These are phyloP conservation scores for Subanguina moxae DNA, from an alignment of 1,140 invertebrate genomes.

Conservation along the genomic window DNA sequence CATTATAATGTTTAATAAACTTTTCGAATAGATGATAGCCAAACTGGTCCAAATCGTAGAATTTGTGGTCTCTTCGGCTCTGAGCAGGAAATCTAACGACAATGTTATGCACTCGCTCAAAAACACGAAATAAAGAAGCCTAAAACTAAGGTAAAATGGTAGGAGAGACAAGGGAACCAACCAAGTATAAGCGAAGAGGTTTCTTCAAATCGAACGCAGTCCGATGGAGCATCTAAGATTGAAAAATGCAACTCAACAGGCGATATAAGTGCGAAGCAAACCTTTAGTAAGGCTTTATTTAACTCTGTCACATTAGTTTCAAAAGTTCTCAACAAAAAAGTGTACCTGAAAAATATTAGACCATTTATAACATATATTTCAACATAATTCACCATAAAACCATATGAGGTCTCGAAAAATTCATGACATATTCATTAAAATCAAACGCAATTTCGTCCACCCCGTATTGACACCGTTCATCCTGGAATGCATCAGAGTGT, in stretches of 20 bases:
- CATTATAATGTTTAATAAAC: conserved; percentile 34
- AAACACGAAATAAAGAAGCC: conserved; percentile 37
- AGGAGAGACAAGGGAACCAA: no score
- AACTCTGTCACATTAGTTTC: conserved; percentile 27
- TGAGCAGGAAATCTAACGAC: conserved; percentile 17
- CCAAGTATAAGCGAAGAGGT: conserved; percentile 31
- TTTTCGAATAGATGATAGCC: conserved; percentile 39
- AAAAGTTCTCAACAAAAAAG: conserved; percentile 33
- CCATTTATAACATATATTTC: neutral
- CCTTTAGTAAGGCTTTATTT: conserved; percentile 37
- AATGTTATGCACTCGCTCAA: conserved; percentile 17
- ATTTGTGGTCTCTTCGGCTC: conserved; percentile 24
- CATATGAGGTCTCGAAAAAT: conserved; percentile 34
- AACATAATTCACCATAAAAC: conserved; percentile 44
- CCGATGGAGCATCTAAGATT: conserved; percentile 24
- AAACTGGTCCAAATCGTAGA: conserved; percentile 40
- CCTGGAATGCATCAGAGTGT: neutral
- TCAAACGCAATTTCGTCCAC: conserved; percentile 26
- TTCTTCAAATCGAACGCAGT: conserved; percentile 44
- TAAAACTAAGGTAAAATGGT: conserved; percentile 12
- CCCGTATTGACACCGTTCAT: conserved; percentile 11
- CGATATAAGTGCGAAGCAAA: neutral
- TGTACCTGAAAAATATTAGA: neutral
- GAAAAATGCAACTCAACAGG: no score
- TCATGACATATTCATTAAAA: conserved; percentile 31